Conservation (phyloP, 2,888 invertebrate species). For the Uloborus plumipes region DNA sequence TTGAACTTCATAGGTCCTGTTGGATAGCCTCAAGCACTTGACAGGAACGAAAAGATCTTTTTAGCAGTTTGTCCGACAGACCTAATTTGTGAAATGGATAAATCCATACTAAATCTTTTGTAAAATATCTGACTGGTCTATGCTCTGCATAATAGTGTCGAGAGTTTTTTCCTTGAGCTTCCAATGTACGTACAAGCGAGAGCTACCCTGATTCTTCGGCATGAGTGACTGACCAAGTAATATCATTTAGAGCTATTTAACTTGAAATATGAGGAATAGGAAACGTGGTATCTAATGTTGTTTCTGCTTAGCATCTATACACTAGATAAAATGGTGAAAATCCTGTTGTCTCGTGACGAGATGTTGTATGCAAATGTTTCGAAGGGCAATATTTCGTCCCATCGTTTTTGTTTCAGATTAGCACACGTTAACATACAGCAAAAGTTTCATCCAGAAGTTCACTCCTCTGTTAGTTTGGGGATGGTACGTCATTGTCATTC, state of each 20-base stretch:
- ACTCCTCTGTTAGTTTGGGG: too few relatives aligned
- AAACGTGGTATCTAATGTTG: conserved; percentile 8
- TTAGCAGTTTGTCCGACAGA: background rate
- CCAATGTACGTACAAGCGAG: background rate
- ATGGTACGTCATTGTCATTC: too few relatives aligned
- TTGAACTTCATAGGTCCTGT: conserved; percentile 11
- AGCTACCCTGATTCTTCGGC: conserved; percentile 28
- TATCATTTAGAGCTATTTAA: background rate
- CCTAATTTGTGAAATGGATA: background rate
- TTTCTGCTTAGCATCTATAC: conserved; percentile 16
- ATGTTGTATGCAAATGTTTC: conserved; percentile 24
- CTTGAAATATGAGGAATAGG: background rate
- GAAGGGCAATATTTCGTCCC: conserved; percentile 16
- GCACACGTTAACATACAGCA: background rate
- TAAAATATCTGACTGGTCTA: too few relatives aligned
- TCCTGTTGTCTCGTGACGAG: background rate
- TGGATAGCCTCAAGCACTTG: conserved; percentile 3
- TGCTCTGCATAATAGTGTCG: background rate
- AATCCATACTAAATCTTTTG: background rate
- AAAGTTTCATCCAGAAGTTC: background rate
- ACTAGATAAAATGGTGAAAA: background rate
- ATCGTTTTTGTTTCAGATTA: conserved; percentile 2
- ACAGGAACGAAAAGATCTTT: conserved; percentile 28
- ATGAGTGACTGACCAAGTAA: background rate
- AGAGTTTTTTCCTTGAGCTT: background rate